Conservation (phyloP, 2,888 invertebrate genomes). For the Tanaodytes sp. region DNA sequence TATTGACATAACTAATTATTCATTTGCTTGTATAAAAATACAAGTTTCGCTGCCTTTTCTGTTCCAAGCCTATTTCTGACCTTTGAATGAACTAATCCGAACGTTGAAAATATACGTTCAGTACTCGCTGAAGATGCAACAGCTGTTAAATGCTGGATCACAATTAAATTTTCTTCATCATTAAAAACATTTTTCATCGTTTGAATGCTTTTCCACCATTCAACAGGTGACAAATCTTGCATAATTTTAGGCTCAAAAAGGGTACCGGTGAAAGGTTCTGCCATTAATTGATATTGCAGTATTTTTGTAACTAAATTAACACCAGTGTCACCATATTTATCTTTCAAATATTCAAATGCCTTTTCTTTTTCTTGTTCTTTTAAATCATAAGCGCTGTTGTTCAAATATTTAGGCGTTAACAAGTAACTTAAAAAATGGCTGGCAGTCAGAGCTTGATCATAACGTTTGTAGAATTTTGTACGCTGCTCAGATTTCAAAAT, state of each 20-base stretch:
- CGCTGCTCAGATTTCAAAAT: neutral
- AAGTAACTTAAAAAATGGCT: constrained; percentile 7
- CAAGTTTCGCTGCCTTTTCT: too few relatives aligned
- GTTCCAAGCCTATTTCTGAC: too few relatives aligned
- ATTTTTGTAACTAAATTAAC: neutral
- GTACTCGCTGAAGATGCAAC: constrained; percentile 23
- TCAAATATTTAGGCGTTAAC: constrained; percentile 15
- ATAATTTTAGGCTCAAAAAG: constrained; percentile 2
- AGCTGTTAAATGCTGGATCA: constrained; percentile 12
- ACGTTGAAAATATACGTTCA: constrained; percentile 24
- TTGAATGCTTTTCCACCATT: constrained; percentile 26
- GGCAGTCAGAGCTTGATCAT: neutral
- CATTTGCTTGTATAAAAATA: too few relatives aligned
- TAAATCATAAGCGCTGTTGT: neutral
- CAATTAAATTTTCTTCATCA: constrained; percentile 13
- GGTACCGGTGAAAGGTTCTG: constrained; percentile 8
- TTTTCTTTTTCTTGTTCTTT: constrained; percentile 10
- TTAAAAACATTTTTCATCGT: constrained; percentile 7
- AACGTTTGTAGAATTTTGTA: neutral
- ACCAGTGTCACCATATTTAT: constrained; percentile 4
- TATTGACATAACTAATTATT: too few relatives aligned
- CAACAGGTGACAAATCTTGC: neutral
- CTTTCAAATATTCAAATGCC: constrained; percentile 4
- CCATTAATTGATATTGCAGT: neutral
- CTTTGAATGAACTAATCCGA: constrained; percentile 19